Base-by-base conservation (phyloP, 2,888 invertebrate species). In the Drosophila algonquin region DNA sequence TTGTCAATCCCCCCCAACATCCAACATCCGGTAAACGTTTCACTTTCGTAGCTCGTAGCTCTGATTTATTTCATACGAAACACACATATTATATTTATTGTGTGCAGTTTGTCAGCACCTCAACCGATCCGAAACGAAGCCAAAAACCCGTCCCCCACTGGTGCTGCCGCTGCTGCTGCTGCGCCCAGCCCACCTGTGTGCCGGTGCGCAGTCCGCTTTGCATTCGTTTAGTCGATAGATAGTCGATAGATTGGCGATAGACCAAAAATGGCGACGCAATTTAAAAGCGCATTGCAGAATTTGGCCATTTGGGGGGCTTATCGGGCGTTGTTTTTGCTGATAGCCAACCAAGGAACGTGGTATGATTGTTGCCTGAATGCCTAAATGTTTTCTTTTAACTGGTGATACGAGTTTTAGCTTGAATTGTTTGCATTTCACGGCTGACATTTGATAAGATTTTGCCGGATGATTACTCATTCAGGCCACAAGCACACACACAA, bases 1-100 rank as follows among this genome's bases (percentile, higher is more conserved):
- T 83, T 85, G 89, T 89, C 89, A 87, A 87, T 87, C 80, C 75
- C n/a, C 50, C 59, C 21, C 21, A 21, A 21, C 21, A 21, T 21
- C 21, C 74, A 76, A 88, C 87, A 89, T 85, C 85, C 85, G 85
- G 89, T 89, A 53, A 69, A 77, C 86, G 88, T 84, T 85, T 85
- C 88, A 88, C 85, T 85, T 85, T 86, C 79, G 45, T 1, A 74
- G 76, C 85, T 86, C 79, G 45, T 1, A 75, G 76, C 85, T 75
- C 73, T 81, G 85, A 87, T 87, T 87, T 87, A 81, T 84, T 79
- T 81, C 70, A 79, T 75, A 81, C 77, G 79, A 79, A 80, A 75
- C 58, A 69, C 75, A 82, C 54, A 77, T 57, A 73, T 72, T 80
- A 81, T 72, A 81, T 82, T 87, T 87, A 82, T 84, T 81, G 87